These are phyloP conservation scores for Typhlichthys subterraneus DNA, from an alignment of 2,797 vertebrate genomes.

Conservation along the genomic window DNA sequence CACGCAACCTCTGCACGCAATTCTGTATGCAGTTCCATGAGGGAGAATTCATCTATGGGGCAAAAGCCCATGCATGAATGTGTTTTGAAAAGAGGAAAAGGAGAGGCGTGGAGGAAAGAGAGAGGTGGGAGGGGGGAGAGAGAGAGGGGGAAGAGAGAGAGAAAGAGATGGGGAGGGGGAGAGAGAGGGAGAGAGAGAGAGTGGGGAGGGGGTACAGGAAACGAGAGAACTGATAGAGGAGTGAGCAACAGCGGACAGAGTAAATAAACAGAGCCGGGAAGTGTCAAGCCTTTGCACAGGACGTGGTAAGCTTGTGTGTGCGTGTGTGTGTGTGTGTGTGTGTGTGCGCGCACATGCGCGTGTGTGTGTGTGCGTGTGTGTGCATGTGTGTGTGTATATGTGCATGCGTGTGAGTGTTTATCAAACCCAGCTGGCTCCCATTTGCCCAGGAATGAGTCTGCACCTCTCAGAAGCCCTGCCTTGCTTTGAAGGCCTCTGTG, in stretches of 20 bases:
- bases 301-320: slow-evolving; percentile 58
- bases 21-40: slow-evolving; percentile 18
- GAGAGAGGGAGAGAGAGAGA: slow-evolving; percentile 3
- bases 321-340: slow-evolving; percentile 19
- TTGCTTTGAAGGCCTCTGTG: slow-evolving; percentile 70
- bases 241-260: slow-evolving; percentile 56
- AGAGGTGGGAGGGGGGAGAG: slow-evolving; percentile 1
- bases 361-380: slow-evolving; percentile 25
- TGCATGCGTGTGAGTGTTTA: slow-evolving; percentile 61
- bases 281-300: slow-evolving; percentile 73
- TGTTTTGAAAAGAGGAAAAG: slow-evolving; percentile 25
- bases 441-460: slow-evolving; percentile 78
- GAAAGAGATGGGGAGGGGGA: neutral
- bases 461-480: slow-evolving; percentile 69
- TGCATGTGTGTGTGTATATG: slow-evolving; percentile 13
- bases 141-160: slow-evolving; percentile 25
- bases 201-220: slow-evolving; percentile 43
- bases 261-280: slow-evolving; percentile 76
- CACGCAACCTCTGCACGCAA: neutral
- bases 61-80: slow-evolving; percentile 44
- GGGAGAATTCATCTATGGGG: slow-evolving; percentile 14
- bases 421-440: slow-evolving; percentile 79
- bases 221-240: slow-evolving; percentile 69
- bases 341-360: slow-evolving; percentile 30
- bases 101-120: slow-evolving; percentile 28